Evolutionary conservation across 2,113 vertebrate species (phyloP), one percentile per base, ranked within the genome.

Genomic region (Acanthisitta chloris): DNA sequence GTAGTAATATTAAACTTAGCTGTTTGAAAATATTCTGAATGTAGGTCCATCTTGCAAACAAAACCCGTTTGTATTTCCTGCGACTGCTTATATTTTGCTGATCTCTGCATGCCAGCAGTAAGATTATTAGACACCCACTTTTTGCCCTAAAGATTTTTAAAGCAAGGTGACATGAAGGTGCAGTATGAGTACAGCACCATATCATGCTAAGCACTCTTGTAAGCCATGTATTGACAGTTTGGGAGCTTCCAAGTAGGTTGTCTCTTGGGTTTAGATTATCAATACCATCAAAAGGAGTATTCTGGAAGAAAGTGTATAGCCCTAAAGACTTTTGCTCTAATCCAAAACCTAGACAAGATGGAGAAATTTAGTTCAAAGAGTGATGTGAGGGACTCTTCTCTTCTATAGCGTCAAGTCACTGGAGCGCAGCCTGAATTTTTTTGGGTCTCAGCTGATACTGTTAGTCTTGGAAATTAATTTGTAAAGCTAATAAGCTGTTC

Each of bases 81-180:
- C 14, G 12, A 26, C 13, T 73, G n/a, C 2, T 33, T 79, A 62
- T 12, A 48, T 64, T 42, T 72, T 6, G 1, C 17, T 62, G 11
- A 11, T 86, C 69, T 72, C 65, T n/a, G 4, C 33, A 29, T 17
- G 5, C 4, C 8, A 65, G 31, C 10, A 14, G 65, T 70, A 29
- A 45, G 17, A 19, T 86, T 59, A 45, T 43, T 57, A n/a, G 28
- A 28, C 6, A 40, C 6, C 2, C 7, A n/a, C 13, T 38, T 86
- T 58, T 86, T 65, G 13, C 4, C 18, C 45, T 6, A 33, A 8
- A 34, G 14, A 33, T 26, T 70, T 86, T 66, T 38, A 14, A 81
- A 73, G 17, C 1, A 74, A 62, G 6, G 4, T 62, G 42, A 11
- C 18, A 0, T 0, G 0, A 70, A 13, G 26, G 5, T 43, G 10